phyloP scores from a whole-genome alignment of 2,797 vertebrate species.

The Tarsius wallacei region DNA sequence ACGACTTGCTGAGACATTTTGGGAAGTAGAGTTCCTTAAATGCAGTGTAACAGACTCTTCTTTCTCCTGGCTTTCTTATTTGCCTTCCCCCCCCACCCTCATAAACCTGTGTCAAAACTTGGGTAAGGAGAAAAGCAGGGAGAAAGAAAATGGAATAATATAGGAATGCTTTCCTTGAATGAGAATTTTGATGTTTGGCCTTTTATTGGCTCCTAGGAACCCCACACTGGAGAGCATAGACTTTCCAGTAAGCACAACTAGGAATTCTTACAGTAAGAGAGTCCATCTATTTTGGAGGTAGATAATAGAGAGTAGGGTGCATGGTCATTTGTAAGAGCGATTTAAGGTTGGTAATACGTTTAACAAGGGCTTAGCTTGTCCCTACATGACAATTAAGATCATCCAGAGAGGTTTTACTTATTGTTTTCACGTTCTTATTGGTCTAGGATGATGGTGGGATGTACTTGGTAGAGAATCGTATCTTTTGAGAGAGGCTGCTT shows the following conservation, averaged over 20 bases:
- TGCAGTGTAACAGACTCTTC: neutral
- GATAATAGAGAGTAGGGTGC: neutral
- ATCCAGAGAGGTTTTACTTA: neutral
- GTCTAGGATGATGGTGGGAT: neutral
- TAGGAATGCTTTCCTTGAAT: neutral
- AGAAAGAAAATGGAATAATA: neutral
- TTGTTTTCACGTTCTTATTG: neutral
- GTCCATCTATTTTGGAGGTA: neutral
- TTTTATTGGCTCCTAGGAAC: neutral
- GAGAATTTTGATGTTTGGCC: neutral
- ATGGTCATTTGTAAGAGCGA: neutral
- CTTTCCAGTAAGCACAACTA: neutral
- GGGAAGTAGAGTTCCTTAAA: conserved; percentile 59
- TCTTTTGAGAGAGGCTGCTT: neutral
- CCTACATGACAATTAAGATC: neutral
- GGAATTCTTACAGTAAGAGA: neutral
- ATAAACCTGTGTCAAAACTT: neutral
- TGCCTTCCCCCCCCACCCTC: accelerated
- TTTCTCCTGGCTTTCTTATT: neutral
- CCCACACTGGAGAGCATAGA: neutral
- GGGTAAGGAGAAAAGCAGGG: neutral
- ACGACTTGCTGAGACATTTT: conserved; percentile 17
- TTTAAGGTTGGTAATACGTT: neutral
- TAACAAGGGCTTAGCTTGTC: neutral
- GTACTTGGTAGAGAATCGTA: neutral